Evolutionary conservation across 1,140 invertebrate genomes (phyloP).

Genomic region (Magallana angulata): DNA sequence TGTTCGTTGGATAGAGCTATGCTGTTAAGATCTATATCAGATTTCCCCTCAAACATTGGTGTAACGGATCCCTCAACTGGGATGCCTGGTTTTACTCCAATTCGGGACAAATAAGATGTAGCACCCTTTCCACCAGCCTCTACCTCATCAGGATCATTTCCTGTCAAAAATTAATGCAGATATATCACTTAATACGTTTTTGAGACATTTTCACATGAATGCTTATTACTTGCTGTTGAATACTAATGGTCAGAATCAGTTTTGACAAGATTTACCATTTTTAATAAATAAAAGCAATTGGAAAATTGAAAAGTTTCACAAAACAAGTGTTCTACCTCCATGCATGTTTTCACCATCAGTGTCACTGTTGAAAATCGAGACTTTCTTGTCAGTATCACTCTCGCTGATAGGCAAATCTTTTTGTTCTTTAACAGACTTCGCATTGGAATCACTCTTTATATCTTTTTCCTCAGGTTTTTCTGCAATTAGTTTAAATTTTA

Average conservation of each 20-base stretch:
- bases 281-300: too few relatives aligned
- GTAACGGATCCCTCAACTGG: constrained; percentile 40
- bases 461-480: background rate
- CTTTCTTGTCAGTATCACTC: constrained; percentile 41
- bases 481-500: background rate
- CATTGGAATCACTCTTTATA: background rate
- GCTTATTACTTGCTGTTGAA: too few relatives aligned
- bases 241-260: too few relatives aligned
- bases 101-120: constrained; percentile 40
- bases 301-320: too few relatives aligned
- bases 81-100: constrained; percentile 50
- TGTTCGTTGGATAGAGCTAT: constrained; percentile 44
- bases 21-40: constrained; percentile 51
- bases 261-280: too few relatives aligned
- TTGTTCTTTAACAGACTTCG: background rate
- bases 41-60: constrained; percentile 43
- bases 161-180: constrained; percentile 14
- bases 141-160: constrained; percentile 56
- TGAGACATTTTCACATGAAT: too few relatives aligned
- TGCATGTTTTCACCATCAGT: constrained; percentile 58
- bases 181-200: too few relatives aligned
- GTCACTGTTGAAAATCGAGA: constrained; percentile 51
- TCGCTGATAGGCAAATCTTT: constrained; percentile 45
- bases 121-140: constrained; percentile 17
- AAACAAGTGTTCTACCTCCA: constrained; percentile 45